Conservation (phyloP, 2,888 invertebrate genomes). For the Aethes cnicana region DNA sequence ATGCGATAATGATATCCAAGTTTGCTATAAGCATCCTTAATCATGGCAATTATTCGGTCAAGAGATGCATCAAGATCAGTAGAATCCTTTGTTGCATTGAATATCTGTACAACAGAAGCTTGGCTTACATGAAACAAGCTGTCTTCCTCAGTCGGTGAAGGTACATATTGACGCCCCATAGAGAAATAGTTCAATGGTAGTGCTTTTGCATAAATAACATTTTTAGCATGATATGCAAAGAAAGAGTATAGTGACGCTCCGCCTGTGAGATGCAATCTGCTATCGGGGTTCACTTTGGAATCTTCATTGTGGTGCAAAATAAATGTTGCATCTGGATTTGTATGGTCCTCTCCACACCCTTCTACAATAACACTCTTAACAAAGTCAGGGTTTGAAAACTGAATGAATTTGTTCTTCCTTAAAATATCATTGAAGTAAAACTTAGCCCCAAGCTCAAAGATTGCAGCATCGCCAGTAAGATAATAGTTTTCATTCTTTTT, state of each 20-base stretch:
- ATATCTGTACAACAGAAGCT: slow-evolving; percentile 85
- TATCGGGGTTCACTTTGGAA: slow-evolving; percentile 76
- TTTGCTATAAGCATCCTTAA: slow-evolving; percentile 84
- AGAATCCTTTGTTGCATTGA: slow-evolving; percentile 79
- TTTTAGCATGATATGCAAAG: slow-evolving; percentile 87
- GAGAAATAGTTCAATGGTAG: slow-evolving; percentile 88
- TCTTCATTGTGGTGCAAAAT: slow-evolving; percentile 83
- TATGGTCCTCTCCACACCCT: slow-evolving; percentile 85
- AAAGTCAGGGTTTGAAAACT: slow-evolving; percentile 90
- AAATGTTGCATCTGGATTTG: slow-evolving; percentile 80
- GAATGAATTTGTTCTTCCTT: slow-evolving; percentile 78
- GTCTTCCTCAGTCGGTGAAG: slow-evolving; percentile 60
- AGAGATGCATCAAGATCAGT: slow-evolving; percentile 79
- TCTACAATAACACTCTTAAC: slow-evolving; percentile 88
- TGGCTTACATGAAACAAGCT: slow-evolving; percentile 87
- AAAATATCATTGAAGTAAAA: slow-evolving; percentile 74
- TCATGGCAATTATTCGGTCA: slow-evolving; percentile 74
- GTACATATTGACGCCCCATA: slow-evolving; percentile 86
- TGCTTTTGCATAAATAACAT: slow-evolving; percentile 81
- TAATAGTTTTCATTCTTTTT: slow-evolving; percentile 83
- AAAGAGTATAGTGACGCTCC: slow-evolving; percentile 88
- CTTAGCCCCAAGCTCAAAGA: slow-evolving; percentile 85
- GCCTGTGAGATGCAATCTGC: slow-evolving; percentile 88
- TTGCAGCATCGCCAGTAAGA: slow-evolving; percentile 85
- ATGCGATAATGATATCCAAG: slow-evolving; percentile 87